Evolutionary conservation across 1,140 invertebrate genomes (phyloP).

Genomic region (Zaprionus nigranus): DNA sequence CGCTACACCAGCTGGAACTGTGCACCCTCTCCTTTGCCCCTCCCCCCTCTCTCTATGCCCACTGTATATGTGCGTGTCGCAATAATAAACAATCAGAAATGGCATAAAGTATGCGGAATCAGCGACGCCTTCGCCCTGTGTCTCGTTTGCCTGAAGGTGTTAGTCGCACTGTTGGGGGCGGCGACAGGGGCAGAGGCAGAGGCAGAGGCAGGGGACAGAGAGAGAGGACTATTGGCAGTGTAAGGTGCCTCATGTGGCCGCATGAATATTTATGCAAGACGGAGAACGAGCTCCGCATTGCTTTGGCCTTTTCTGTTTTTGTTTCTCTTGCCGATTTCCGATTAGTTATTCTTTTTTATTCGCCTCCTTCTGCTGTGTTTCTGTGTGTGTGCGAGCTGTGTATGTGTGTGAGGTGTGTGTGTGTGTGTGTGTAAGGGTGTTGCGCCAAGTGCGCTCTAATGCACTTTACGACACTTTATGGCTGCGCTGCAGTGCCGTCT

Average conservation of each 20-base stretch:
- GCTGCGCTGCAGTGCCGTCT: slow-evolving; percentile 50
- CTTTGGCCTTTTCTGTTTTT: slow-evolving; percentile 22
- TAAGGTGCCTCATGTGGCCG: slow-evolving; percentile 47
- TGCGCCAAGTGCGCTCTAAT: slow-evolving; percentile 80
- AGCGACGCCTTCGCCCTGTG: slow-evolving; percentile 33
- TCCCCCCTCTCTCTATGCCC: neutral
- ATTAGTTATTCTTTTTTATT: slow-evolving; percentile 33
- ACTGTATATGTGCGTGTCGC: slow-evolving; percentile 58
- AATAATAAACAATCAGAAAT: slow-evolving; percentile 83
- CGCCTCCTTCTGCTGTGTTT: slow-evolving; percentile 5
- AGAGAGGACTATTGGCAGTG: neutral
- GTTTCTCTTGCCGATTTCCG: slow-evolving; percentile 55
- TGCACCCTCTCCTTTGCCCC: slow-evolving; percentile 7
- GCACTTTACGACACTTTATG: slow-evolving; percentile 82
- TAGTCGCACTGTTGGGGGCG: slow-evolving; percentile 43
- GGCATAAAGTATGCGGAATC: slow-evolving; percentile 79
- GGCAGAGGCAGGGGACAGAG: neutral
- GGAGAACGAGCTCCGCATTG: slow-evolving; percentile 21
- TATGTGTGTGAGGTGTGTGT: neutral
- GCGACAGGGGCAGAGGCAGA: neutral
- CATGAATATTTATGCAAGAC: slow-evolving; percentile 77
- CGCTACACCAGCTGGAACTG: slow-evolving; percentile 43
- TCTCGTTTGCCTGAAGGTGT: slow-evolving; percentile 49
- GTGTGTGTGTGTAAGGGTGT: slow-evolving; percentile 43
- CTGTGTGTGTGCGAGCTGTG: neutral